Evolutionary conservation across 2,888 invertebrate species (phyloP), one percentile per base, ranked within the genome.

Genomic region (Glaucopsyche alexis): DNA sequence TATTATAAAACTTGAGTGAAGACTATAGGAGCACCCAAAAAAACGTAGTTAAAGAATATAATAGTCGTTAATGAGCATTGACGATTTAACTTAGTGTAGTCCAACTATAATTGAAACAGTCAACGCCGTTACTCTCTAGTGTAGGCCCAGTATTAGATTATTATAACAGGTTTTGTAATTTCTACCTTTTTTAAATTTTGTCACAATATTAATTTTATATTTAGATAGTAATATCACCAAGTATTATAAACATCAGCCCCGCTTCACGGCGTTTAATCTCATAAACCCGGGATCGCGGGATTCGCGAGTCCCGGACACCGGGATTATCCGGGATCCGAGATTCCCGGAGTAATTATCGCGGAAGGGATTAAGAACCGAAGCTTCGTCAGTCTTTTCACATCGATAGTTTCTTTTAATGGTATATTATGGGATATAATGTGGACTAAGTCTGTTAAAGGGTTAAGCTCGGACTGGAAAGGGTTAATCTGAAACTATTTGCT

Each of bases 291-390:
- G 29, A 60, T 60, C 19, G 7, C 38, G 29, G 38, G 29, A 60
- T 60, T 60, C 55, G 19, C 11, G 19, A 55, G 55, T 60, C 60
- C 60, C 29, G 14, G 29, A 38, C 11, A 13, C 29, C 60, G 13
- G 60, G 29, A 60, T 60, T 60, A 60, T 16, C 60, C 60, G 60
- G 60, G 29, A 60, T 60, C 60, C 29, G 29, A 14, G 60, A 60
- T 60, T 60, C 60, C 5, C 9, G 29, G 60, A 60, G 29, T 60
- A 29, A 60, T 60, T 60, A 60, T 60, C 60, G 60, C 60, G 60
- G 60, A 29, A 38, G 16, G 60, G 60, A 60, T 60, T 60, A 60
- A 60, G 13, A 29, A 38, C 60, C 13, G 60, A 60, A 60, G 13
- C 13, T 2, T 29, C 29, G 29, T 29, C 29, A 29, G 38, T 29